phyloP scores from a whole-genome alignment of 2,797 vertebrate genomes.

The Poecilia gillii region DNA sequence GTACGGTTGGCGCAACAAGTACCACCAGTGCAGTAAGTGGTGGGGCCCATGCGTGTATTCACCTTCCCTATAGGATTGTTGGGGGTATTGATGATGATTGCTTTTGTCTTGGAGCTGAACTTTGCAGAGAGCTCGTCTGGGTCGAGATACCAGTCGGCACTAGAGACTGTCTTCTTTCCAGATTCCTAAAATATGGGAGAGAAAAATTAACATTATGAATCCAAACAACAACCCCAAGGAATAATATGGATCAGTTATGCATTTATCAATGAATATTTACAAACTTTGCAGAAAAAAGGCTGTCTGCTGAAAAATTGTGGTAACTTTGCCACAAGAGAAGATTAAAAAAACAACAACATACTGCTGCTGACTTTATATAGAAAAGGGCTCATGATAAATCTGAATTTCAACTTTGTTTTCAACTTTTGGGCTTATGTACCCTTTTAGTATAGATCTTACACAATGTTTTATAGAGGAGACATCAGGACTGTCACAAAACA shows the following conservation, averaged over 20 bases:
- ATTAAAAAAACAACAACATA: not conserved
- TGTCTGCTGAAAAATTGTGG: not conserved
- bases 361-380: not conserved
- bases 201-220: not conserved
- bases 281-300: not conserved
- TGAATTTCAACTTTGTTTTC: not conserved
- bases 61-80: slow-evolving; percentile 96
- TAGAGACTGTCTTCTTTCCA: slow-evolving; percentile 74
- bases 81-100: slow-evolving; percentile 94
- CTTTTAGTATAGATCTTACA: no score
- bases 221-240: not conserved
- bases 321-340: not conserved
- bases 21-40: not conserved
- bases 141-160: slow-evolving; percentile 91
- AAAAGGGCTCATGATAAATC: not conserved
- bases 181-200: slow-evolving; percentile 76
- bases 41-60: slow-evolving; percentile 7
- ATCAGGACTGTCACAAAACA: not conserved
- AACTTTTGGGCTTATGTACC: not conserved
- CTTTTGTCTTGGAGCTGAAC: slow-evolving; percentile 94
- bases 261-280: not conserved
- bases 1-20: not conserved
- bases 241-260: not conserved
- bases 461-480: not conserved
- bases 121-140: slow-evolving; percentile 89